Conservation (phyloP, 1,140 invertebrate genomes). For the Trichonephila inaurata region DNA sequence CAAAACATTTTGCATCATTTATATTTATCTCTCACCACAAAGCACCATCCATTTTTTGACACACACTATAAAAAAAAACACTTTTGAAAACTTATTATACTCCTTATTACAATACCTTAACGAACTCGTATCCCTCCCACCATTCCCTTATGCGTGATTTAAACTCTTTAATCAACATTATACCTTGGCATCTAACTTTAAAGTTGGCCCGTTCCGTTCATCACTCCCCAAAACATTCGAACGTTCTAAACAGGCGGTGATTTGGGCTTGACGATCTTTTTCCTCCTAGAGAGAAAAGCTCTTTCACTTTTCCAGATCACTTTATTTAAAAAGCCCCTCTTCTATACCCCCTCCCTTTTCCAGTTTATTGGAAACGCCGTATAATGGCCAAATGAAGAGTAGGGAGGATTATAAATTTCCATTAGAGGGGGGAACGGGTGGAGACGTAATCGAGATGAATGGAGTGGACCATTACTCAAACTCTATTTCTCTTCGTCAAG, state of each 20-base stretch:
- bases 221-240: not conserved
- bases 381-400: conserved; percentile 7
- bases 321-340: conserved; percentile 29
- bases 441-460: conserved; percentile 61
- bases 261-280: not conserved
- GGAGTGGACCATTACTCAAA: conserved; percentile 60
- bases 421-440: conserved; percentile 8
- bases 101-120: not conserved
- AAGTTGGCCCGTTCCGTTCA: not conserved
- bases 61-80: not conserved
- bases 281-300: not conserved
- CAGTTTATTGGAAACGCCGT: conserved; percentile 11
- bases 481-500: not conserved
- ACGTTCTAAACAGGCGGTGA: conserved; percentile 8
- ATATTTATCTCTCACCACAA: not conserved
- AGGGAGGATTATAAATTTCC: conserved; percentile 67
- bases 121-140: not conserved
- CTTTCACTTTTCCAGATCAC: conserved; percentile 37
- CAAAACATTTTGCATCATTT: not conserved
- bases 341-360: not conserved
- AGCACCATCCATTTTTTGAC: not conserved
- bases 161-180: conserved; percentile 55
- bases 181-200: not conserved
- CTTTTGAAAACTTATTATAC: not conserved
- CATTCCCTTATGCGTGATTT: conserved; percentile 13